Evolutionary conservation across 1,140 invertebrate genomes (phyloP).

Genomic region (Drosophila kohkoa): DNA sequence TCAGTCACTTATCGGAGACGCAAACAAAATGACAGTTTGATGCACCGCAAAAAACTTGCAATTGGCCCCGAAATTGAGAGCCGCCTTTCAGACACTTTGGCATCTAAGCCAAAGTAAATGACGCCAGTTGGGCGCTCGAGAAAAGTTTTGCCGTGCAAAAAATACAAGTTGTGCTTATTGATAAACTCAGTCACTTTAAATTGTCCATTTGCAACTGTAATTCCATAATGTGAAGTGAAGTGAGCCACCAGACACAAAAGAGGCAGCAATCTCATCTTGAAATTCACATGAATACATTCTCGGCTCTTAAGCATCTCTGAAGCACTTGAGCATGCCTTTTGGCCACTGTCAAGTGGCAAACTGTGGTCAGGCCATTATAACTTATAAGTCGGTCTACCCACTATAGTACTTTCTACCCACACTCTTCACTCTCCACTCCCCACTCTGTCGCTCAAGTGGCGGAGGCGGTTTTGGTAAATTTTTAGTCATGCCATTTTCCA

Average conservation of each 20-base stretch:
- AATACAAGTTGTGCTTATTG: slow-evolving; percentile 55
- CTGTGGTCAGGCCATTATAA: slow-evolving; percentile 82
- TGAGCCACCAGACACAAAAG: slow-evolving; percentile 7
- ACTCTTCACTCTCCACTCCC: not conserved
- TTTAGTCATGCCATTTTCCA: slow-evolving; percentile 63
- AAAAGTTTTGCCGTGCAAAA: slow-evolving; percentile 40
- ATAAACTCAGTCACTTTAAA: slow-evolving; percentile 53
- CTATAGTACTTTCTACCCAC: not conserved
- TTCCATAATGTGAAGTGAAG: slow-evolving; percentile 57
- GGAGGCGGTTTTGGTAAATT: slow-evolving; percentile 31
- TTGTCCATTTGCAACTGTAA: slow-evolving; percentile 61
- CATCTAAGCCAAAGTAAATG: slow-evolving; percentile 27
- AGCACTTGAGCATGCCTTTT: slow-evolving; percentile 81
- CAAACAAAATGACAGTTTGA: slow-evolving; percentile 62
- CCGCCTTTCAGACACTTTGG: slow-evolving; percentile 54
- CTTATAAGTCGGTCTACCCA: slow-evolving; percentile 53
- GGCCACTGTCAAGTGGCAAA: slow-evolving; percentile 71
- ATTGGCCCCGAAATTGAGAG: slow-evolving; percentile 51
- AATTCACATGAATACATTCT: slow-evolving; percentile 72
- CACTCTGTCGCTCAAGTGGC: slow-evolving; percentile 34
- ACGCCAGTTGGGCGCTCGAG: slow-evolving; percentile 37
- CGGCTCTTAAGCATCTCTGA: slow-evolving; percentile 58
- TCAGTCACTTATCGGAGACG: slow-evolving; percentile 21
- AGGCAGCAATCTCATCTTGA: slow-evolving; percentile 45
- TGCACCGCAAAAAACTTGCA: slow-evolving; percentile 52